Evolutionary conservation across 2,888 invertebrate genomes (phyloP).

Genomic region (Pristionchus arcanus): DNA sequence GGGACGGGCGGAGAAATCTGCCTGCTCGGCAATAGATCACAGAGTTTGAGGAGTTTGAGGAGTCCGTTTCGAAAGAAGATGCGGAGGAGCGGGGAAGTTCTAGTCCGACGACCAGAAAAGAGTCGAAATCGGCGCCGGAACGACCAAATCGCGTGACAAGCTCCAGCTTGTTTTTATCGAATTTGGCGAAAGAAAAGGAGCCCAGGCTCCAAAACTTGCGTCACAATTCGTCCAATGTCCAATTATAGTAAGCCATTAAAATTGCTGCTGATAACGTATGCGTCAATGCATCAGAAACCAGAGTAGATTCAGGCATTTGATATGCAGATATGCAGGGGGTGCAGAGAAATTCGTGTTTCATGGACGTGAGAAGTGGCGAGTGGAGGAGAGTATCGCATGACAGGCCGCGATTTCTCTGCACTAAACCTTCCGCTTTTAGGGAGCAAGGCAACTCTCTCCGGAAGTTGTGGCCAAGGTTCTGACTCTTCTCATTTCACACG

Average conservation of each 20-base stretch:
- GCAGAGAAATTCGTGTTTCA: background rate
- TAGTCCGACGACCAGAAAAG: background rate
- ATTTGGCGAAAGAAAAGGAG: conserved; percentile 6
- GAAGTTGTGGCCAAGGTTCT: background rate
- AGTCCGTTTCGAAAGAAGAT: background rate
- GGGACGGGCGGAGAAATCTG: background rate
- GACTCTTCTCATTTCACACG: background rate
- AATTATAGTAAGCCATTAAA: background rate
- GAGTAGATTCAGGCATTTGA: background rate
- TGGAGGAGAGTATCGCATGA: conserved; percentile 1
- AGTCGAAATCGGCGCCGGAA: background rate
- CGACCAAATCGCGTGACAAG: conserved; percentile 45
- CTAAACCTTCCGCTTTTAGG: background rate
- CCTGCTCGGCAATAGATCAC: background rate
- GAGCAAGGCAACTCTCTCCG: background rate
- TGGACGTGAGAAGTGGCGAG: background rate
- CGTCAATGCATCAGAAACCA: background rate
- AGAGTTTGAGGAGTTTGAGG: background rate
- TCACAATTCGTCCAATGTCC: background rate
- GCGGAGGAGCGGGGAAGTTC: background rate
- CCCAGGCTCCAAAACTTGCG: background rate
- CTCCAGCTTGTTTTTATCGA: conserved; percentile 40
- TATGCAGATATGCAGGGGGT: background rate
- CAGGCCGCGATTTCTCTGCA: background rate
- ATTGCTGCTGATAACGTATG: background rate